Evolutionary conservation across 1,140 invertebrate genomes (phyloP), one percentile per base, ranked within the genome.

Genomic region (Hestina assimilis): DNA sequence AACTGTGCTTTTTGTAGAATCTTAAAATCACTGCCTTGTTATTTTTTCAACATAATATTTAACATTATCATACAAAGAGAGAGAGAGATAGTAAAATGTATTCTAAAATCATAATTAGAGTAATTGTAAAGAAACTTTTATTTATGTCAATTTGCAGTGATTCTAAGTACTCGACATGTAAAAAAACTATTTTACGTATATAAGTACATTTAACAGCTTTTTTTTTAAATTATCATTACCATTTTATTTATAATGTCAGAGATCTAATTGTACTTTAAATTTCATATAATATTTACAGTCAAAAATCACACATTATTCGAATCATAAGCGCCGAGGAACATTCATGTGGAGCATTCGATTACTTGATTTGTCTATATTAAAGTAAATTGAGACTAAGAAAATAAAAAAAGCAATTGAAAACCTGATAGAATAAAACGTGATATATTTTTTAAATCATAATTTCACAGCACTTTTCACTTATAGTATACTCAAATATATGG

Each of bases 181-280:
- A 54, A 54, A 50, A 55, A 48, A 50, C 35, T 45, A 50, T 21
- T 59, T 45, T 12, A 40, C 45, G 7, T 50, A 50, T 52, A 63
- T 56, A 59, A 58, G 47, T 59, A 59, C 56, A 40, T 56, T 56
- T 56, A 47, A 35, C 28, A 55, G 47, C 47, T 9, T 54, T 54
- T n/a, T n/a, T n/a, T n/a, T n/a, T n/a, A n/a, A n/a, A n/a, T n/a
- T 29, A 54, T 21, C 12, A 46, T 35, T 54, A 54, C 26, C 3
- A 3, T 47, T 56, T 23, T 21, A 47, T 56, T 52, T 41, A 24
- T 12, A 47, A 23, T 24, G 9, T 45, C 43, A 70, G 63, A 74
- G 63, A 70, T 72, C 75, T 71, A 67, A 42, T 75, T 75, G 75
- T 77, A 77, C 75, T 73, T 63, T 60, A 63, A 52, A 46, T 60